A percentile compares a stretch with the other conserved stretches of the same genome.
These are phyloP conservation scores for Melanotaenia maccullochi DNA, from an alignment of 2,797 vertebrate species.

Conservation along the genomic window DNA sequence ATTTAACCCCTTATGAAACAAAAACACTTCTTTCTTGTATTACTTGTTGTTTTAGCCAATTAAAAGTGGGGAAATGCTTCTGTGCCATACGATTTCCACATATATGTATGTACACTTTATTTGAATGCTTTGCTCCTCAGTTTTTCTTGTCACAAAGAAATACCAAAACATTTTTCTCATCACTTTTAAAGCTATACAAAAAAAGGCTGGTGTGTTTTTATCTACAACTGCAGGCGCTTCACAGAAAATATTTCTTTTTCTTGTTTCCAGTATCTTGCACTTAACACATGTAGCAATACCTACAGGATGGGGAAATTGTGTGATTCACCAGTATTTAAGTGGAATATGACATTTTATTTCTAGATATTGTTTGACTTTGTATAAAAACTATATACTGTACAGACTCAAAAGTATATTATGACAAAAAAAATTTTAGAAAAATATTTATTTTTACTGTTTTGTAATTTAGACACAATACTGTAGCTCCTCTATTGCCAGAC, in stretches of 20 bases:
- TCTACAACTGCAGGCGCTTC: slow-evolving; percentile 80
- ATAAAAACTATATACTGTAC: slow-evolving; percentile 92
- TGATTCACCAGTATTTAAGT: slow-evolving; percentile 89
- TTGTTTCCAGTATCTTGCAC: slow-evolving; percentile 90
- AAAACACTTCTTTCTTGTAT: slow-evolving; percentile 65
- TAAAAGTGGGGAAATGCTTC: slow-evolving; percentile 48
- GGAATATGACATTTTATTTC: slow-evolving; percentile 87
- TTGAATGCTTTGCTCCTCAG: slow-evolving; percentile 66
- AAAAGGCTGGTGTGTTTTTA: slow-evolving; percentile 79
- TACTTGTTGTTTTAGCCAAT: slow-evolving; percentile 65
- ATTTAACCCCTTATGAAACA: slow-evolving; percentile 61
- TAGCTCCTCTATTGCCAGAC: slow-evolving; percentile 94
- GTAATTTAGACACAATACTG: slow-evolving; percentile 96
- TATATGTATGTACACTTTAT: slow-evolving; percentile 61
- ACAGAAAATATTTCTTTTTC: slow-evolving; percentile 79
- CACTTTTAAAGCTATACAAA: slow-evolving; percentile 74
- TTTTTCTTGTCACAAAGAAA: slow-evolving; percentile 71
- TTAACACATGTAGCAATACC: slow-evolving; percentile 94
- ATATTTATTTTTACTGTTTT: slow-evolving; percentile 99
- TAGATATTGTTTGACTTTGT: slow-evolving; percentile 92
- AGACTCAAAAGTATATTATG: slow-evolving; percentile 83
- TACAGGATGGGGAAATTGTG: slow-evolving; percentile 81
- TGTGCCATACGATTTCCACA: slow-evolving; percentile 68
- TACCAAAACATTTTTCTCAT: slow-evolving; percentile 57
- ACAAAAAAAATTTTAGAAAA: slow-evolving; percentile 89